A percentile compares a stretch with the other conserved stretches of the same genome.
phyloP scores from a whole-genome alignment of 2,113 vertebrate species.

The Aspiorhynchus laticeps region DNA sequence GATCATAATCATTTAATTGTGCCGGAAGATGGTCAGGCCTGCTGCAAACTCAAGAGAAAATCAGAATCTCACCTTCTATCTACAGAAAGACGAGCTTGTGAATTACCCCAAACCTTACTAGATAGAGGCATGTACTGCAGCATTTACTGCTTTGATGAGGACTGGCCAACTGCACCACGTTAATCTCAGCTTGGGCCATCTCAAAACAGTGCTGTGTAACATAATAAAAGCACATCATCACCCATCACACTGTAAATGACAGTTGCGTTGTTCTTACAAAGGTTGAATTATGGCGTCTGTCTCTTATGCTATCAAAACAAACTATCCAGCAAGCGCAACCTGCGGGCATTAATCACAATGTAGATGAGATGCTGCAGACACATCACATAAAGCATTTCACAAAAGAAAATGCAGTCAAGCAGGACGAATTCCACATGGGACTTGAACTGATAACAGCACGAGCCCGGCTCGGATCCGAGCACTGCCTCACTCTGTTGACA shows the following conservation, averaged over 20 bases:
- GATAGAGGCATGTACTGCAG: slow-evolving; percentile 2
- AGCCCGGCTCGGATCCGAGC: neutral
- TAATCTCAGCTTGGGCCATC: neutral
- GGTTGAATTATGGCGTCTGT: slow-evolving; percentile 24
- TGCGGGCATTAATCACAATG: slow-evolving; percentile 33
- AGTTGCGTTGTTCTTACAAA: slow-evolving; percentile 21
- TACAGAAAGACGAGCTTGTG: slow-evolving; percentile 32
- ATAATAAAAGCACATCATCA: slow-evolving; percentile 25
- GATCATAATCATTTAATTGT: slow-evolving; percentile 82
- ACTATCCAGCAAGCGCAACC: slow-evolving; percentile 28
- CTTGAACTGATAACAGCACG: slow-evolving; percentile 13
- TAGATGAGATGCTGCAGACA: slow-evolving; percentile 26
- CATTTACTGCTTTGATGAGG: slow-evolving; percentile 18
- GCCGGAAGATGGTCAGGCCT: slow-evolving; percentile 64
- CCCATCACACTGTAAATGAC: slow-evolving; percentile 23
- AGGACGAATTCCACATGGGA: slow-evolving; percentile 32
- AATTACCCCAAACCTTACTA: neutral
- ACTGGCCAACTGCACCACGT: neutral
- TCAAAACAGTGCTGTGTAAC: slow-evolving; percentile 2
- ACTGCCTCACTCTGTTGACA: slow-evolving; percentile 9
- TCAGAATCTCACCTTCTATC: slow-evolving; percentile 26
- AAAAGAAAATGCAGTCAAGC: slow-evolving; percentile 29
- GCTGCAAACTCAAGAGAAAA: slow-evolving; percentile 38
- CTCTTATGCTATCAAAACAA: slow-evolving; percentile 38
- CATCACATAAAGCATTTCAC: slow-evolving; percentile 36